Evolutionary conservation across 2,888 invertebrate species (phyloP).

Genomic region (Macrosoma leucophasiata): DNA sequence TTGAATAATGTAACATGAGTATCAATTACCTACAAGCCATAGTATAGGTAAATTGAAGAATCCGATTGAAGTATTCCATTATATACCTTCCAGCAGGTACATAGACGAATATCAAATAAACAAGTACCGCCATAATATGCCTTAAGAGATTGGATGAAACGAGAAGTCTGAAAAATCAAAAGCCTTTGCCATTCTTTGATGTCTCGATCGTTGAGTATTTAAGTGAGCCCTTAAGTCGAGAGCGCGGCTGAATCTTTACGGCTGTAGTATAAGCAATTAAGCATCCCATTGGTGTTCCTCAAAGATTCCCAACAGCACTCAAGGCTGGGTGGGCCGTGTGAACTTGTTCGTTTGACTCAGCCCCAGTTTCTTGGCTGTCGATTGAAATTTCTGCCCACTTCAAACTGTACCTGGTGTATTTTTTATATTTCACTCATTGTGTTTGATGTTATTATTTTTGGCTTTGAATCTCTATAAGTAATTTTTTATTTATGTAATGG

Average conservation of each 20-base stretch:
- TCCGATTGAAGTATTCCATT: too few species aligned
- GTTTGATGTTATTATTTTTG: too few species aligned
- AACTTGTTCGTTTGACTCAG: slow-evolving; percentile 31
- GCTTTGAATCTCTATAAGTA: too few species aligned
- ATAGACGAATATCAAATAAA: too few species aligned
- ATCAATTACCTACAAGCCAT: too few species aligned
- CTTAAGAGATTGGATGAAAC: slow-evolving; percentile 2
- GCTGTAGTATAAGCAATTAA: slow-evolving; percentile 46
- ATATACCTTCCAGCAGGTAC: too few species aligned
- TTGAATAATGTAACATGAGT: too few species aligned
- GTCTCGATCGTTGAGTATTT: slow-evolving; percentile 43
- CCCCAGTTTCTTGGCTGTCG: slow-evolving; percentile 13
- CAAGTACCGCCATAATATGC: too few species aligned
- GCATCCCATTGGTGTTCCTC: slow-evolving; percentile 44
- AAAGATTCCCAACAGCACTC: slow-evolving; percentile 42
- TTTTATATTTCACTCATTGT: too few species aligned
- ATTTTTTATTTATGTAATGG: too few species aligned
- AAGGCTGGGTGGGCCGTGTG: slow-evolving; percentile 30
- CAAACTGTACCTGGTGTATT: too few species aligned
- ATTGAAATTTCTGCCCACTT: slow-evolving; percentile 12
- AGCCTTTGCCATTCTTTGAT: slow-evolving; percentile 46
- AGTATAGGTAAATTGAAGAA: too few species aligned
- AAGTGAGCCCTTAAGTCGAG: slow-evolving; percentile 50
- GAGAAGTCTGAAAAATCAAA: slow-evolving; percentile 10
- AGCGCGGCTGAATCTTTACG: slow-evolving; percentile 41